Percentiles rank a stretch among this genome's conserved stretches.
phyloP scores from a whole-genome alignment of 2,797 vertebrate genomes.

The Coreius guichenoti region DNA sequence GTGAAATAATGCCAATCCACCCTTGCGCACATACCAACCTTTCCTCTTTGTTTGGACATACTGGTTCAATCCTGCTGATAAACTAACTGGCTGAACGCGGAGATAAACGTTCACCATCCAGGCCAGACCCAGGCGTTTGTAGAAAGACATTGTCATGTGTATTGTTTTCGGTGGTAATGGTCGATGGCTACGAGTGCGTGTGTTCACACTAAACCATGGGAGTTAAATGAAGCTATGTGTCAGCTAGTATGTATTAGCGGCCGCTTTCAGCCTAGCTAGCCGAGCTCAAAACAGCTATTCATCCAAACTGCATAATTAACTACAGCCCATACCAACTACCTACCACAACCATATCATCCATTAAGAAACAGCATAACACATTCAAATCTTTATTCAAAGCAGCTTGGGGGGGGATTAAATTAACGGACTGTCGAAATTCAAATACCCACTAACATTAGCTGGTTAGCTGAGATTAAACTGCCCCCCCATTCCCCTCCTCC shows the following conservation, averaged over 20 bases:
- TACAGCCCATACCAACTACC: slow-evolving; percentile 65
- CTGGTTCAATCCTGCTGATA: slow-evolving; percentile 30
- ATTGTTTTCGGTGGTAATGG: slow-evolving; percentile 26
- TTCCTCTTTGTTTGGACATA: slow-evolving; percentile 45
- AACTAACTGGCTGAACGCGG: neutral
- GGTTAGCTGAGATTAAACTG: slow-evolving; percentile 71
- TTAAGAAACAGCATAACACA: neutral
- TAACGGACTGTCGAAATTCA: slow-evolving; percentile 62
- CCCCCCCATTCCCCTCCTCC: slow-evolving; percentile 78
- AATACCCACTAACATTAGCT: slow-evolving; percentile 56
- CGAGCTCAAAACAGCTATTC: slow-evolving; percentile 44
- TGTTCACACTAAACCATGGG: slow-evolving; percentile 27
- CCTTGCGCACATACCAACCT: slow-evolving; percentile 10
- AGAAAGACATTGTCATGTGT: slow-evolving; percentile 5
- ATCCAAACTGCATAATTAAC: slow-evolving; percentile 32
- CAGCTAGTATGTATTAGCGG: slow-evolving; percentile 35
- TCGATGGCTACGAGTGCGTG: neutral
- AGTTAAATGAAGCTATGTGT: slow-evolving; percentile 43
- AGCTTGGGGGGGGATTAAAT: neutral
- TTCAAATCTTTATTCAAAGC: neutral
- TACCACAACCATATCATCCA: slow-evolving; percentile 16
- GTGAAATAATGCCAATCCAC: neutral
- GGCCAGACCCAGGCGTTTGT: neutral
- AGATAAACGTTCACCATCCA: neutral
- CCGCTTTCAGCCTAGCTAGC: slow-evolving; percentile 40